These are phyloP conservation scores for Hirudinaria manillensis DNA, from an alignment of 2,888 invertebrate species.

Conservation along the genomic window DNA sequence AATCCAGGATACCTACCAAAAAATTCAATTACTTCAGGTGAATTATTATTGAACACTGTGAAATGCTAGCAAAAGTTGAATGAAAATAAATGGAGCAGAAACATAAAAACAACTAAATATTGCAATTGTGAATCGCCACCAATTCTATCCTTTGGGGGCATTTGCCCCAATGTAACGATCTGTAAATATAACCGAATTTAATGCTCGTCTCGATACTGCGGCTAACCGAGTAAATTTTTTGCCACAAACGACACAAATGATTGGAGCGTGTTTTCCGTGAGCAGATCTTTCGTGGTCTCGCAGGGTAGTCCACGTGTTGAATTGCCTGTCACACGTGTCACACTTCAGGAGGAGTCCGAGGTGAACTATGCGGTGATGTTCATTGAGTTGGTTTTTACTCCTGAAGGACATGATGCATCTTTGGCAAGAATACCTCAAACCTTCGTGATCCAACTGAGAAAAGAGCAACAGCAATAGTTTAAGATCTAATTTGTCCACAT, in stretches of 20 bases:
- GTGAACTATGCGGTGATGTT: conserved; percentile 29
- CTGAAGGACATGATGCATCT: conserved; percentile 18
- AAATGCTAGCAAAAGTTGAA: too few relatives aligned
- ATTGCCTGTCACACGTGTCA: conserved; percentile 11
- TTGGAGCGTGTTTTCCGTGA: conserved; percentile 27
- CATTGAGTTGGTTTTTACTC: conserved; percentile 23
- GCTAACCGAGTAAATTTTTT: conserved; percentile 25
- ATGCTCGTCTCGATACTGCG: background rate
- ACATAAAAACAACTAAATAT: too few relatives aligned
- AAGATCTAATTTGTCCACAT: too few relatives aligned
- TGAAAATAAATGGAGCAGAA: too few relatives aligned
- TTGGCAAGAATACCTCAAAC: conserved; percentile 27
- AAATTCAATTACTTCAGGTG: too few relatives aligned
- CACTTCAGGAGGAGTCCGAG: conserved; percentile 22
- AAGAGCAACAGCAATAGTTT: background rate
- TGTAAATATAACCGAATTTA: background rate
- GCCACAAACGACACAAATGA: conserved; percentile 30
- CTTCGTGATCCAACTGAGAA: conserved; percentile 32
- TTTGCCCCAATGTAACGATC: too few relatives aligned
- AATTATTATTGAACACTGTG: too few relatives aligned
- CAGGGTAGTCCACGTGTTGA: conserved; percentile 26
- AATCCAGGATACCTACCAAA: conserved; percentile 21
- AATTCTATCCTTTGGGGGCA: too few relatives aligned
- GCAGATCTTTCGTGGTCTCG: conserved; percentile 30
- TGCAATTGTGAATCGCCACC: too few relatives aligned